These are phyloP conservation scores for Alcedo quadribrachys DNA, from an alignment of 2,797 vertebrate genomes.

Conservation along the genomic window DNA sequence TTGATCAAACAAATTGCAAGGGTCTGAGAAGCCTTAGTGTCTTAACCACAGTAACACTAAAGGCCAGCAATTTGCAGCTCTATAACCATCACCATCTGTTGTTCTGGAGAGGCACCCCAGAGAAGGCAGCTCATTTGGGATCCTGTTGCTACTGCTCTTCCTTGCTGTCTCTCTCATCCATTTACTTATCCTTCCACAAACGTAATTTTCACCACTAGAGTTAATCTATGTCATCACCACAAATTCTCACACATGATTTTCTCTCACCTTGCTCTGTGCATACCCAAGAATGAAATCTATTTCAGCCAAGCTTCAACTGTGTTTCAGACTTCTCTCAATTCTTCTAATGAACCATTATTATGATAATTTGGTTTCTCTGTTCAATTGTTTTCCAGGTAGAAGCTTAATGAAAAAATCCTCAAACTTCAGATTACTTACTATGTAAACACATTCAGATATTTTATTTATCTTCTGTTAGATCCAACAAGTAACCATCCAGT, in stretches of 20 bases:
- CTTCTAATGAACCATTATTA: background rate
- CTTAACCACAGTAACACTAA: background rate
- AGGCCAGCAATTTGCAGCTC: background rate
- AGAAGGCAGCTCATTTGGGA: background rate
- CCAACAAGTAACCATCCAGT: background rate
- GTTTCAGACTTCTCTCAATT: background rate
- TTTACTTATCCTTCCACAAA: background rate
- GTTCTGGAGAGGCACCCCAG: background rate
- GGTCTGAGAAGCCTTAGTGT: background rate
- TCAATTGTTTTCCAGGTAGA: background rate
- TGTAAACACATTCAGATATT: background rate
- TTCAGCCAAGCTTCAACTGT: background rate
- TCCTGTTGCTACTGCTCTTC: background rate
- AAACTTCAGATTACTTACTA: background rate
- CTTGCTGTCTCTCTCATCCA: background rate
- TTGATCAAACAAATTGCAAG: background rate
- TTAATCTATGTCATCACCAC: background rate
- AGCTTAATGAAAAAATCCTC: background rate
- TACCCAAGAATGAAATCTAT: background rate
- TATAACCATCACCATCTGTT: background rate
- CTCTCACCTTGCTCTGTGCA: background rate
- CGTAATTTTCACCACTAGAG: background rate
- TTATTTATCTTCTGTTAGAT: background rate
- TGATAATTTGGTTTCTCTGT: background rate
- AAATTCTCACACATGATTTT: background rate